These are phyloP conservation scores for Mus minutoides DNA, from an alignment of 2,797 vertebrate species.

Conservation along the genomic window DNA sequence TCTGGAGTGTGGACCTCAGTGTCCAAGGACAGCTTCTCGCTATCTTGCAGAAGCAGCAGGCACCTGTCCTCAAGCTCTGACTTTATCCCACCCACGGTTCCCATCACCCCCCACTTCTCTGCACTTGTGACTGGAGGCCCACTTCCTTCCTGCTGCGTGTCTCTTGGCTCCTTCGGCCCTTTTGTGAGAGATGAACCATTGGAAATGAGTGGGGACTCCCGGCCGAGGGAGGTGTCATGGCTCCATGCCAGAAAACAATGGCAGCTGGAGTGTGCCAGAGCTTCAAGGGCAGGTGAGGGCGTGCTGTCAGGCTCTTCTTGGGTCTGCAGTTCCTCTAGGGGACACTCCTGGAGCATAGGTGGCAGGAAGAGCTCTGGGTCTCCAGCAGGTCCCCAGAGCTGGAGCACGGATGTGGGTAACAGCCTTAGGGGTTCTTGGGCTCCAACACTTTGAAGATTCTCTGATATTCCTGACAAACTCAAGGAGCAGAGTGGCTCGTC, in stretches of 20 bases:
- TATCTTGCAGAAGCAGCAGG: not conserved
- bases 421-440: conserved; percentile 15
- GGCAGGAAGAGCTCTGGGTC: conserved; percentile 9
- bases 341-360: not conserved
- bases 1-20: not conserved
- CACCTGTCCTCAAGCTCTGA: not conserved
- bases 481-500: accelerated
- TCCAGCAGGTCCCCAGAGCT: not conserved
- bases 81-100: conserved; percentile 67
- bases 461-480: not conserved
- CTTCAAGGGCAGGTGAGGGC: conserved; percentile 2
- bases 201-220: not conserved
- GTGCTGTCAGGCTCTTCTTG: not conserved
- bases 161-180: conserved; percentile 75
- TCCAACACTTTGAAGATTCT: accelerated
- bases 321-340: conserved; percentile 41
- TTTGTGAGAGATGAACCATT: conserved; percentile 45
- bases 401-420: not conserved
- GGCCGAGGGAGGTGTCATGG: not conserved
- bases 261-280: conserved; percentile 66
- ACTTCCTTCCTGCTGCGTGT: conserved; percentile 27
- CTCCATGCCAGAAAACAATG: not conserved
- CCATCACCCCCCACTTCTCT: accelerated
- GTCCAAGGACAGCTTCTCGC: not conserved
- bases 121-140: not conserved